Base-by-base conservation (phyloP, 2,113 vertebrate species). In the Bos taurus region DNA sequence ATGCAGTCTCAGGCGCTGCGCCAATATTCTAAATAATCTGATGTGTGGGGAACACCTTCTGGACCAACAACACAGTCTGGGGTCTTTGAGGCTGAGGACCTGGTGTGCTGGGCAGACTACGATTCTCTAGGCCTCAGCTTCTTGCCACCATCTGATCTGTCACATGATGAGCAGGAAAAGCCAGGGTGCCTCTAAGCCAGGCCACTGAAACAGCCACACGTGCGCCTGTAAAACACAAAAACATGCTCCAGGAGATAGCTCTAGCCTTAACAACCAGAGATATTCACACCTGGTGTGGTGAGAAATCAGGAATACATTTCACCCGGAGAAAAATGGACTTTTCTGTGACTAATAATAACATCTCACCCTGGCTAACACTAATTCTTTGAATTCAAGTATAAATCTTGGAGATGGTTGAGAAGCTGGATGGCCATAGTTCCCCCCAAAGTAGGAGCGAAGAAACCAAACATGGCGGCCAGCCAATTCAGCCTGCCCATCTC, bases 301-400 rank as follows among this genome's bases (percentile, higher is more conserved):
- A 92, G 88, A 88, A 90, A 90, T 56, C 7, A 1, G 13, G 15
- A 90, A 88, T 59, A 96, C 43, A 57, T 92, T 86, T 95, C 77
- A 86, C 36, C 67, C 26, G 23, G 64, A 90, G 64, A 64, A 71
- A 96, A 71, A 67, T 60, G 23, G 50, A 84, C 54, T 64, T 93
- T 92, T 93, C 77, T 30, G 13, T 91, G 43, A n/a, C 85, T 90
- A 91, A 96, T 96, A 94, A 74, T 82, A 97, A 95, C 81, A 85
- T 92, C 84, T 88, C 62, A 88, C 43, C 89, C 88, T 86, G 46
- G 23, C 33, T 36, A 84, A 96, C 25, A 90, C 57, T 59, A 80
- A 96, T 95, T 88, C 94, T 88, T 94, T 83, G 77, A 97, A 90
- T 71, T 28, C 85, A 81, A 94, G 85, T 50, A 92, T 95, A 97